Conservation (phyloP, 1,140 invertebrate genomes). For the Elysia chlorotica region DNA sequence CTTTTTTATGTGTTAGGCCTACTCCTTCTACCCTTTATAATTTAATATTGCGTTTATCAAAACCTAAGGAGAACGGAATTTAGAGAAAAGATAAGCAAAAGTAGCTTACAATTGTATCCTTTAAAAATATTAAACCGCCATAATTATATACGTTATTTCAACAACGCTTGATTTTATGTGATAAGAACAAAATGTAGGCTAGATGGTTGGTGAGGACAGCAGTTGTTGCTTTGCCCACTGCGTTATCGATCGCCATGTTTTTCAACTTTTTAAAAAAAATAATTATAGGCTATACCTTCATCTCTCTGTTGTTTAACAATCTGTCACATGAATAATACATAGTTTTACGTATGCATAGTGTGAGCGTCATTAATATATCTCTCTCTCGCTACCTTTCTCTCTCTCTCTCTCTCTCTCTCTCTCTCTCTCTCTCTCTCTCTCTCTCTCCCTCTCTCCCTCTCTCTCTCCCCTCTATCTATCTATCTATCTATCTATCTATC, state of each 20-base stretch:
- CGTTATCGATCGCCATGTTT: not conserved
- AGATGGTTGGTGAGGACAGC: too few relatives aligned
- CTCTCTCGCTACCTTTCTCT: not conserved
- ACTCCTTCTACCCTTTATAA: too few relatives aligned
- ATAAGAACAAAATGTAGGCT: too few relatives aligned
- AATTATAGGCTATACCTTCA: not conserved
- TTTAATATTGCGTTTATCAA: not conserved
- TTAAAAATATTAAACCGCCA: too few relatives aligned
- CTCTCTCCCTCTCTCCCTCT: slow-evolving; percentile 8
- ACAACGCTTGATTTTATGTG: too few relatives aligned
- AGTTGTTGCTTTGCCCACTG: not conserved
- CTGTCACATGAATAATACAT: not conserved
- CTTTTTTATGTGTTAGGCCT: not conserved
- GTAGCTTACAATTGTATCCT: too few relatives aligned
- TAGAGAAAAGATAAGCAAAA: not conserved
- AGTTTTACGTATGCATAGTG: not conserved
- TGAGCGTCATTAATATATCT: not conserved
- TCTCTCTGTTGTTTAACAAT: not conserved
- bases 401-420: slow-evolving; percentile 3
- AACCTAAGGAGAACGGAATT: not conserved
- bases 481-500: not conserved
- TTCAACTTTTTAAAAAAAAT: not conserved
- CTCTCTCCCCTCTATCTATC: not conserved
- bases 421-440: not conserved
- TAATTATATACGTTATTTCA: too few relatives aligned